phyloP scores from a whole-genome alignment of 2,797 vertebrate species.

The Thamnophis elegans region DNA sequence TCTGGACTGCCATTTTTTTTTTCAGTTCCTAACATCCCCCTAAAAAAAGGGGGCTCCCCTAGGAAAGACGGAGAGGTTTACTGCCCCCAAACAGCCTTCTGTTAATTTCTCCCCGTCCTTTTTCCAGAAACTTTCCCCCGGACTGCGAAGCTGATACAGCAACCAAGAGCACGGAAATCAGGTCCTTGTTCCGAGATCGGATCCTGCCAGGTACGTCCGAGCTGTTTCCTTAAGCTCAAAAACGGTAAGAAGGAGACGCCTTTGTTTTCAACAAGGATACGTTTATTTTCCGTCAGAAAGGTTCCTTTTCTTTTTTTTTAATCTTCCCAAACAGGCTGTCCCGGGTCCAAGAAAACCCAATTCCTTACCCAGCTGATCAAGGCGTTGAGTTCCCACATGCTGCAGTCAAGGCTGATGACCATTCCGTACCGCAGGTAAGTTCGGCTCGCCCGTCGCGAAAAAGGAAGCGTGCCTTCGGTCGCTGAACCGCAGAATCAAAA shows the following conservation, averaged over 20 bases:
- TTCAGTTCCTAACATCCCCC: not conserved
- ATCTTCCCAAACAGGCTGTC: conserved; percentile 61
- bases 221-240: not conserved
- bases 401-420: conserved; percentile 56
- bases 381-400: conserved; percentile 64
- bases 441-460: not conserved
- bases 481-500: not conserved
- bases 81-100: not conserved
- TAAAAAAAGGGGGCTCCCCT: not conserved
- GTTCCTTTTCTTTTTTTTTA: too few species aligned
- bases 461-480: not conserved
- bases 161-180: conserved; percentile 7
- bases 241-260: accelerated
- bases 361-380: conserved; percentile 67
- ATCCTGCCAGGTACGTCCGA: conserved; percentile 57
- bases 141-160: conserved; percentile 57
- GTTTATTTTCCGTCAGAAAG: not conserved
- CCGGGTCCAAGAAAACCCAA: conserved; percentile 64
- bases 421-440: conserved; percentile 36
- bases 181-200: conserved; percentile 52
- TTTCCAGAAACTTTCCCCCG: conserved; percentile 64
- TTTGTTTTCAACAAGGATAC: not conserved
- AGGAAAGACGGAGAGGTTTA: not conserved
- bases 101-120: not conserved
- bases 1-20: not conserved